Conservation (phyloP, 53 echinoderm and acorn worm genomes). For the Crossaster papposus region DNA sequence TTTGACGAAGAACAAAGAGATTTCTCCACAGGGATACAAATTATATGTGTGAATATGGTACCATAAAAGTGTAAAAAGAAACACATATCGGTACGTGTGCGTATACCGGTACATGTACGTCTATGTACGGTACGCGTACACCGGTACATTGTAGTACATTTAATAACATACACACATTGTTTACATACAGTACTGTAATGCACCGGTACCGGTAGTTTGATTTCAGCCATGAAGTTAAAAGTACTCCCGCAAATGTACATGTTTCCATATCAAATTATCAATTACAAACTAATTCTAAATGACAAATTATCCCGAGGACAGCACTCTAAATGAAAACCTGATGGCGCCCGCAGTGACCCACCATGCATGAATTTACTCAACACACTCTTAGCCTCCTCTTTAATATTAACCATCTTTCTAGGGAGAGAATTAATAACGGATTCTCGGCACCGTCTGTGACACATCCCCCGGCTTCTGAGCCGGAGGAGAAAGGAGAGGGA, state of each 20-base stretch:
- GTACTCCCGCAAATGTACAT: not conserved
- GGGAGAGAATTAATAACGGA: not conserved
- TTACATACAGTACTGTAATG: too few relatives aligned
- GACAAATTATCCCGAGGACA: not conserved
- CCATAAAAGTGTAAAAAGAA: too few relatives aligned
- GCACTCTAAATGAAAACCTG: not conserved
- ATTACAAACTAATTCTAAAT: not conserved
- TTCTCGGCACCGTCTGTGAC: not conserved
- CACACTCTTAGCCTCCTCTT: not conserved
- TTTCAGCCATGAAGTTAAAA: too few relatives aligned
- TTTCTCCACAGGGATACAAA: too few relatives aligned
- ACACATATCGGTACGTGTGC: too few relatives aligned
- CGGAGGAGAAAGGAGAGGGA: not conserved
- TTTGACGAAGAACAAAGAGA: too few relatives aligned
- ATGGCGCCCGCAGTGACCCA: not conserved
- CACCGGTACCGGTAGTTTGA: too few relatives aligned
- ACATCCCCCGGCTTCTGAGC: not conserved
- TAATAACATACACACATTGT: too few relatives aligned
- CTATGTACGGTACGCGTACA: too few relatives aligned
- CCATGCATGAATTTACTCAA: not conserved
- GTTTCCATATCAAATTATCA: not conserved
- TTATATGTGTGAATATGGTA: too few relatives aligned
- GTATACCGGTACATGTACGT: constrained; percentile 3
- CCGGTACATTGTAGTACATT: too few relatives aligned
- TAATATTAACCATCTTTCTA: not conserved